Percentiles rank a stretch among this genome's conserved stretches.
Evolutionary conservation across 1,140 invertebrate species (phyloP).

Genomic region (Sinonovacula constricta): DNA sequence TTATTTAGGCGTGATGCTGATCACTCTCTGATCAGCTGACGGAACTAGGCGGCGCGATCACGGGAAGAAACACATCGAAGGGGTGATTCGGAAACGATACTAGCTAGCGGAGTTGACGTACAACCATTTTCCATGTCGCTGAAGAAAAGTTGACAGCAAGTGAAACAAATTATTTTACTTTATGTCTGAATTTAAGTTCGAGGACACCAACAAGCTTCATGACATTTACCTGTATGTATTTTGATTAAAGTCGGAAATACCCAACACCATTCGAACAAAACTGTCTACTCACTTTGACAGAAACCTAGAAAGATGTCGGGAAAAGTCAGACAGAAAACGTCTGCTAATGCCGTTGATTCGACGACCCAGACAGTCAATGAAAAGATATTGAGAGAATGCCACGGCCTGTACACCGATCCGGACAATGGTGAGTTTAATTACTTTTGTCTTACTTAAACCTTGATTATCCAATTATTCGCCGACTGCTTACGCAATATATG

Average conservation of each 20-base stretch:
- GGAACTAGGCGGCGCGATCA: slow-evolving; percentile 69
- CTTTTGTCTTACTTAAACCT: not conserved
- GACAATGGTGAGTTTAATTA: slow-evolving; percentile 79
- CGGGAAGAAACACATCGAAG: slow-evolving; percentile 50
- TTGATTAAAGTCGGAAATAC: not conserved
- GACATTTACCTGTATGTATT: not conserved
- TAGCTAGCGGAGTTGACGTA: not conserved
- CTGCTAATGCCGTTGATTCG: slow-evolving; percentile 80
- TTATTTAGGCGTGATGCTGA: slow-evolving; percentile 25
- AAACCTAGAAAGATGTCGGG: slow-evolving; percentile 77
- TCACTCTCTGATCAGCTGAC: slow-evolving; percentile 75
- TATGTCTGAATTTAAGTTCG: not conserved
- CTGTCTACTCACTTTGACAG: slow-evolving; percentile 63
- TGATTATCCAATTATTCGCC: not conserved
- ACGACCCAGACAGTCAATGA: slow-evolving; percentile 81
- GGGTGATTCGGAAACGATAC: slow-evolving; percentile 32
- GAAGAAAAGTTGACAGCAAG: too few relatives aligned
- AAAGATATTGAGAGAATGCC: slow-evolving; percentile 81
- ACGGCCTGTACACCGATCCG: slow-evolving; percentile 81
- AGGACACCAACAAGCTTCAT: not conserved
- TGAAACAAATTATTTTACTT: slow-evolving; percentile 2
- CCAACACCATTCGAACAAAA: slow-evolving; percentile 12
- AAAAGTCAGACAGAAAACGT: slow-evolving; percentile 77
- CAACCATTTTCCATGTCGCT: not conserved
- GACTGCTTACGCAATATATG: slow-evolving; percentile 7